Percentiles rank a stretch among this genome's conserved stretches.
Conservation (phyloP, 2,113 vertebrate genomes). For the Seriola aureovittata region DNA sequence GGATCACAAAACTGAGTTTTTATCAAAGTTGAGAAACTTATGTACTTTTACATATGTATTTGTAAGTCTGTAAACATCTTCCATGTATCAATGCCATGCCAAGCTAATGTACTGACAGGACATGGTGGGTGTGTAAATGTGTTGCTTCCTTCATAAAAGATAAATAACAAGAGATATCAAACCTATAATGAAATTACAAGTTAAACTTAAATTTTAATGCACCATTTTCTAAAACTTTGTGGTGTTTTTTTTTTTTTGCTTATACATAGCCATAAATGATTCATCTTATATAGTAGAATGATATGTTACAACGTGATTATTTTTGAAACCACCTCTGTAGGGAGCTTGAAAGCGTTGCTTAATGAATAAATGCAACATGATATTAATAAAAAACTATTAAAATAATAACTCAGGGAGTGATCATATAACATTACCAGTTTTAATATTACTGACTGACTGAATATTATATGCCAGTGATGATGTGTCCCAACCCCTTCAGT, state of each 20-base stretch:
- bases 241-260: background rate
- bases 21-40: no score
- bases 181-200: background rate
- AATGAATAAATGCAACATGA: background rate
- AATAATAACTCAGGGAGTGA: no score
- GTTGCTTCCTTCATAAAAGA: background rate
- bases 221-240: background rate
- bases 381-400: no score
- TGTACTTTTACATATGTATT: background rate
- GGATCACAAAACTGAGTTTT: no score
- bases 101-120: no score
- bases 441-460: no score
- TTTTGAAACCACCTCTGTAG: background rate
- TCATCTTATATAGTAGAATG: background rate
- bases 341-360: no score
- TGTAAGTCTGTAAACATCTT: background rate
- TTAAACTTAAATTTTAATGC: background rate
- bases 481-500: no score
- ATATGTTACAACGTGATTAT: background rate
- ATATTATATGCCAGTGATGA: no score
- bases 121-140: background rate
- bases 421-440: no score
- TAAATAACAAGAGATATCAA: background rate
- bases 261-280: background rate
- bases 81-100: no score